A percentile compares a stretch with the other conserved stretches of the same genome.
Evolutionary conservation across 1,140 invertebrate species (phyloP).

Genomic region (Trachymyrmex cornetzi): DNA sequence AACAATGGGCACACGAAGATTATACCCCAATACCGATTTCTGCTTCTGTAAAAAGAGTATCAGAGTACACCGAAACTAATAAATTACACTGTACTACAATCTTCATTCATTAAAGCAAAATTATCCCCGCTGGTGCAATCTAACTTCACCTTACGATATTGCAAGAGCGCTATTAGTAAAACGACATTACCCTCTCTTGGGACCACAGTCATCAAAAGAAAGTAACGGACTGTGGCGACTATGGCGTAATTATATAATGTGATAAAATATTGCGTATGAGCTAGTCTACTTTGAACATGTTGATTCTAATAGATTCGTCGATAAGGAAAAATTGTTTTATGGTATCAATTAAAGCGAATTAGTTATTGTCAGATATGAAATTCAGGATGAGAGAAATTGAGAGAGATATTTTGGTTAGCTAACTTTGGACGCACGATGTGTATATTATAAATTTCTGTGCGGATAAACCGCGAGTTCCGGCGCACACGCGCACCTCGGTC

Average conservation of each 20-base stretch:
- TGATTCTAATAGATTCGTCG: neutral
- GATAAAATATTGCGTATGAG: neutral
- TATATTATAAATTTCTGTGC: constrained; percentile 50
- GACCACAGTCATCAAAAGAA: constrained; percentile 28
- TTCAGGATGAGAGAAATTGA: neutral
- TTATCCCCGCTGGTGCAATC: constrained; percentile 48
- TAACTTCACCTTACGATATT: constrained; percentile 50
- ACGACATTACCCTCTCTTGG: constrained; percentile 43
- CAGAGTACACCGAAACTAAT: constrained; percentile 23
- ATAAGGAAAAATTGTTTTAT: neutral
- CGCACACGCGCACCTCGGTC: constrained; percentile 45
- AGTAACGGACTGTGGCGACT: constrained; percentile 9
- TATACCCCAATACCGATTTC: neutral
- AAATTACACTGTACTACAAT: constrained; percentile 45
- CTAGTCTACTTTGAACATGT: neutral
- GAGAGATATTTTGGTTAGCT: constrained; percentile 13
- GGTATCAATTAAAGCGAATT: neutral
- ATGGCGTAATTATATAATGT: constrained; percentile 31
- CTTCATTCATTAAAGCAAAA: constrained; percentile 32
- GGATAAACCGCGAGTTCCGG: constrained; percentile 46
- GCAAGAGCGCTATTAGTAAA: constrained; percentile 53
- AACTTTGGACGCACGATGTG: neutral
- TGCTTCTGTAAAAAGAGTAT: neutral
- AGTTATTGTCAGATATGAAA: neutral
- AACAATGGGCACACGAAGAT: neutral